Evolutionary conservation across 2,888 invertebrate species (phyloP).

Genomic region (Hypomecis punctinalis): DNA sequence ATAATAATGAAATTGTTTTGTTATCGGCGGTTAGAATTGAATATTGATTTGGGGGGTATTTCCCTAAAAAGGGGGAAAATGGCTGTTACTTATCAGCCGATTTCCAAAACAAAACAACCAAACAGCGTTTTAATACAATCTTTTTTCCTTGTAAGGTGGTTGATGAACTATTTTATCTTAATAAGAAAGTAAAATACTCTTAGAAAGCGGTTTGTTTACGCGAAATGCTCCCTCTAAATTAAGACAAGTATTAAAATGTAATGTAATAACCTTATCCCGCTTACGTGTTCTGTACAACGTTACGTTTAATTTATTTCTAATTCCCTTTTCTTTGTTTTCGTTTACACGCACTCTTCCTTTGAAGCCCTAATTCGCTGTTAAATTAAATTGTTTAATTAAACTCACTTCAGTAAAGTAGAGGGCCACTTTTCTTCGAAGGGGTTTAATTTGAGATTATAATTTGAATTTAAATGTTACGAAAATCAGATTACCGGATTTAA

Average conservation of each 20-base stretch:
- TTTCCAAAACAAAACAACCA: no score
- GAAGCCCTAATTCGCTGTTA: constrained; percentile 39
- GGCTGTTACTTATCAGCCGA: no score
- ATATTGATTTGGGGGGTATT: no score
- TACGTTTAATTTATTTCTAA: constrained; percentile 35
- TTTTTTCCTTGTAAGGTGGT: no score
- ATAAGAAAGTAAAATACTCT: background rate
- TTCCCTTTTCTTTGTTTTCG: constrained; percentile 43
- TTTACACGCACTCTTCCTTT: constrained; percentile 43
- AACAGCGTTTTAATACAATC: no score
- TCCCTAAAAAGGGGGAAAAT: no score
- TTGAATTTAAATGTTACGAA: constrained; percentile 21
- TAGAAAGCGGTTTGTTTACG: no score
- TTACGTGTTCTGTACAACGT: constrained; percentile 13
- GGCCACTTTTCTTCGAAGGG: constrained; percentile 29
- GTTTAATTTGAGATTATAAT: constrained; percentile 30
- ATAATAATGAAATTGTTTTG: no score
- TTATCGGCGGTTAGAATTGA: no score
- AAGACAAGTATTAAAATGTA: background rate
- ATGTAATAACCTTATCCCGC: constrained; percentile 5
- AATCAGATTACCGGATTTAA: constrained; percentile 1
- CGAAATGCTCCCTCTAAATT: background rate
- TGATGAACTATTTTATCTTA: background rate
- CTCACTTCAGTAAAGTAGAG: constrained; percentile 35
- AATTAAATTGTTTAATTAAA: constrained; percentile 46